phyloP scores from a whole-genome alignment of 2,797 vertebrate species.

The Enteromius fasciolatus region DNA sequence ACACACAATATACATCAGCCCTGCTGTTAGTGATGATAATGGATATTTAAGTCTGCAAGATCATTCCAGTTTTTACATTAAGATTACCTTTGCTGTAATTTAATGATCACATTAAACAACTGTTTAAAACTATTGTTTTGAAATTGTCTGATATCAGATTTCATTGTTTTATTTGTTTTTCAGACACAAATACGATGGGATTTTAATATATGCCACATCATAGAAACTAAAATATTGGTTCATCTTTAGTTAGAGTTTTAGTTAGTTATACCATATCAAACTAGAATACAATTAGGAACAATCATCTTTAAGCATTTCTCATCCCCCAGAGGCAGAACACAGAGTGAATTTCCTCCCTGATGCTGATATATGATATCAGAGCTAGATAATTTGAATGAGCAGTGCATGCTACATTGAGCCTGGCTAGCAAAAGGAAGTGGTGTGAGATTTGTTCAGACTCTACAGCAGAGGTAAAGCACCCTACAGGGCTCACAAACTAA shows the following conservation, averaged over 20 bases:
- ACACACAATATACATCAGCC: not conserved
- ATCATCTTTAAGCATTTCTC: not conserved
- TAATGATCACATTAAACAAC: not conserved
- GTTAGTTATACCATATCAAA: not conserved
- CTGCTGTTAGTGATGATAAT: not conserved
- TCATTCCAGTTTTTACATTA: not conserved
- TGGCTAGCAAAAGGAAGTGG: constrained; percentile 3
- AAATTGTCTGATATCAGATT: not conserved
- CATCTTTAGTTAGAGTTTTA: not conserved
- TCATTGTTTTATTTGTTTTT: not conserved
- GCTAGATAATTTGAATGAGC: constrained; percentile 4
- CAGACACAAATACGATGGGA: not conserved
- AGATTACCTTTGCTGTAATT: not conserved
- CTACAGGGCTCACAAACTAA: constrained; percentile 19
- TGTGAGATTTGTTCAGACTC: constrained; percentile 14
- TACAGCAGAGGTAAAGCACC: not conserved
- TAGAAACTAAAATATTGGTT: not conserved
- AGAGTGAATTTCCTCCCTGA: constrained; percentile 4
- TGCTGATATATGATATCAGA: not conserved
- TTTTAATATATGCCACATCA: not conserved
- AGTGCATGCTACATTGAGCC: constrained; percentile 11
- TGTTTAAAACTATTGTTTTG: not conserved
- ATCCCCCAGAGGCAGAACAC: not conserved
- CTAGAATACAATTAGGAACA: not conserved
- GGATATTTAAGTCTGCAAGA: not conserved